Conservation (phyloP, 1,140 invertebrate species). For the Steinernema khuongi region DNA sequence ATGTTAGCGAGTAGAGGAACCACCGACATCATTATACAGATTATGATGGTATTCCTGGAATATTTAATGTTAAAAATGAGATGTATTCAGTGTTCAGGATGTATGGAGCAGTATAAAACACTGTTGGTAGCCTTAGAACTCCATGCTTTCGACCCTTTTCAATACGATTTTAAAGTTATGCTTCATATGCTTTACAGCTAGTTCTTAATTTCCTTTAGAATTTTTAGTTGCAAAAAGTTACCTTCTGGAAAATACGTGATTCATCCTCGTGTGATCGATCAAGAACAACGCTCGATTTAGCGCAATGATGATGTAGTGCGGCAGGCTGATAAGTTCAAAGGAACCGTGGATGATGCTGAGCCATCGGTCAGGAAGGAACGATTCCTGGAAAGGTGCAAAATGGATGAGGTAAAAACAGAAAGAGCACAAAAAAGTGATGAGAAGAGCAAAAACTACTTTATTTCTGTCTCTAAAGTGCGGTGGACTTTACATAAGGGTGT, state of each 20-base stretch:
- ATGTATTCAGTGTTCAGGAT: not conserved
- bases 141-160: too few species aligned
- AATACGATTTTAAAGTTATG: too few species aligned
- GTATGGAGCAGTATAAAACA: too few species aligned
- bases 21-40: not conserved
- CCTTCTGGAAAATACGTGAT: not conserved
- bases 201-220: too few species aligned
- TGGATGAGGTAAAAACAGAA: too few species aligned
- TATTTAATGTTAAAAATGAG: not conserved
- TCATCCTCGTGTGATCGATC: not conserved
- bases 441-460: too few species aligned
- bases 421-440: too few species aligned
- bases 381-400: not conserved
- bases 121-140: too few species aligned
- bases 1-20: not conserved
- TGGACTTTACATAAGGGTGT: too few species aligned
- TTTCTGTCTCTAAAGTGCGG: too few species aligned
- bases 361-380: not conserved
- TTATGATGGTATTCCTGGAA: not conserved
- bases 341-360: not conserved
- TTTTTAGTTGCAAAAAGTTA: too few species aligned
- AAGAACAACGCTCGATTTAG: not conserved
- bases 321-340: conserved; percentile 7
- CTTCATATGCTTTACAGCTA: too few species aligned
- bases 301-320: not conserved